Base-by-base conservation (phyloP, 2,113 vertebrate genomes). In the human region DNA sequence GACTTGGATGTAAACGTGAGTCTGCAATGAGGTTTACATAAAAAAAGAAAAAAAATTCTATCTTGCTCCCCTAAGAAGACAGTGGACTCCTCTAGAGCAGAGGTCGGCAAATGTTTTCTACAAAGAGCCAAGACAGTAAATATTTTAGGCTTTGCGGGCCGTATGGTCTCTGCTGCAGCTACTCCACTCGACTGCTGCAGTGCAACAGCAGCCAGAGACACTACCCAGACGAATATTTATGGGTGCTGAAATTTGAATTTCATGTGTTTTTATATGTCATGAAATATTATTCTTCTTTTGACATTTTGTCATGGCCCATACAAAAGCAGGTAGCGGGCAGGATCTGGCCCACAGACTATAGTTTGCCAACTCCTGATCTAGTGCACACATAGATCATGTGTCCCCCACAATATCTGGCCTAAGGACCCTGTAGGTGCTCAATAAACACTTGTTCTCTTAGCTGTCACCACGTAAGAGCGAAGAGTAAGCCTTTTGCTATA, bases 401-500 rank as follows among this genome's bases (percentile, higher is more conserved):
- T 32, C 82, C 68, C 76, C 48, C 13, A 5, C 3, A 18, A 32
- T 38, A n/a, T 13, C 83, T 45, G 16, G 83, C 13, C 75, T 52
- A 6, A 55, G 76, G 52, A 66, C 57, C 48, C 75, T 45, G 5
- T 80, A 75, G 66, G 27, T 94, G 89, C 43, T 94, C 59, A 82
- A 22, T 61, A 94, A 90, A 82, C 70, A 50, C 73, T 83, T 52
- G 72, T n/a, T 95, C 94, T 92, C 92, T 97, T 93, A 40, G 80
- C 83, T 85, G 88, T 84, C 80, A 50, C 48, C 7, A 1, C 13
- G 35, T 79, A 43, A 87, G 70, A 85, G 92, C 57, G 38, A 57
- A 94, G 66, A 95, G 66, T 78, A 89, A 97, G 84, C 88, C 86
- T 82, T 95, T 91, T 79, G 72, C 86, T 50, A 6, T 93, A 70